Evolutionary conservation across 92 coral and sea anemone genomes (phyloP).

Genomic region (Phenganax stokvisi): DNA sequence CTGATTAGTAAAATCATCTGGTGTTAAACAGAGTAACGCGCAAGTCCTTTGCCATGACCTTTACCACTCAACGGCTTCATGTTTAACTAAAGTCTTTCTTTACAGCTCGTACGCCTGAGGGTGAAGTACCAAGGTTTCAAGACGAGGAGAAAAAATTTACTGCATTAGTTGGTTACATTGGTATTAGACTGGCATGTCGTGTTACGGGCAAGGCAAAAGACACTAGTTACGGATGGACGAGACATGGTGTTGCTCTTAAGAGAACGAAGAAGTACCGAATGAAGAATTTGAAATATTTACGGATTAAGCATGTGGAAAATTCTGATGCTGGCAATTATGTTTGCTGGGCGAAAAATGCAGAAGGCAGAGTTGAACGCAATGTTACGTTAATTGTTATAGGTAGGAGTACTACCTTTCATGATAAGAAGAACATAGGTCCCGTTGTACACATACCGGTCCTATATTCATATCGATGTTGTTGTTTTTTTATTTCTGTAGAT

Average conservation of each 20-base stretch:
- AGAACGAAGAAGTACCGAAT: background rate
- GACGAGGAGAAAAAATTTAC: background rate
- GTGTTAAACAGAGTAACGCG: too few species aligned
- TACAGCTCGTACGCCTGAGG: too few species aligned
- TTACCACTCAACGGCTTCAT: too few species aligned
- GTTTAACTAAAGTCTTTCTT: too few species aligned
- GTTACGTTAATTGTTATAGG: slow-evolving; percentile 52
- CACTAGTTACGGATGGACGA: slow-evolving; percentile 13
- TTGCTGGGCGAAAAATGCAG: slow-evolving; percentile 52
- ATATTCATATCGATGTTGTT: background rate
- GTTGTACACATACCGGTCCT: background rate
- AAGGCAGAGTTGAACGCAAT: slow-evolving; percentile 48
- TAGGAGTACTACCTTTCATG: background rate
- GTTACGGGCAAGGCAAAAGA: background rate
- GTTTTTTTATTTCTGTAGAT: background rate
- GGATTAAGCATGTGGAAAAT: slow-evolving; percentile 40
- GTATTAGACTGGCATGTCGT: background rate
- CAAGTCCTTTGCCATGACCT: too few species aligned
- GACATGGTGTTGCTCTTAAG: background rate
- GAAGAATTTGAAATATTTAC: slow-evolving; percentile 32
- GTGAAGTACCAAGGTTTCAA: background rate
- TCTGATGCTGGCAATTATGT: slow-evolving; percentile 60
- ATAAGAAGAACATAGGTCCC: background rate
- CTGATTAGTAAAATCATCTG: too few species aligned
- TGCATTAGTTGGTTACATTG: background rate